A percentile compares a stretch with the other conserved stretches of the same genome.
Conservation (phyloP, 2,113 vertebrate species). For the Nymphicus hollandicus region DNA sequence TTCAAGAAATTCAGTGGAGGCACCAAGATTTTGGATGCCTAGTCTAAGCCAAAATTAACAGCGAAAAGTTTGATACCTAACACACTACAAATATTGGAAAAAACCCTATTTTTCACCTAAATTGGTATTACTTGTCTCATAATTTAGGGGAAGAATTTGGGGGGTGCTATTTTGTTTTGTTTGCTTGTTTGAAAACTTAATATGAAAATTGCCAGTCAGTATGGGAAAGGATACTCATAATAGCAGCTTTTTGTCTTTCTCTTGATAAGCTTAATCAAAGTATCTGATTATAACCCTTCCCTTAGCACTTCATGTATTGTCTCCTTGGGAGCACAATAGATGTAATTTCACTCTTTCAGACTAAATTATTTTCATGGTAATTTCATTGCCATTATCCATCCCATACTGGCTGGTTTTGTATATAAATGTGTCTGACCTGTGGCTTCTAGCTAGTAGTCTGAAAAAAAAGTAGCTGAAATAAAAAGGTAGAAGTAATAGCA, state of each 20-base stretch:
- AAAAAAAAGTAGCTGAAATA: not conserved
- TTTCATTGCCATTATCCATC: constrained; percentile 48
- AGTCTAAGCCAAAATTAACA: not conserved
- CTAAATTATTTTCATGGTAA: constrained; percentile 42
- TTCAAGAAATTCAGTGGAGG: not conserved
- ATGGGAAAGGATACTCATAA: not conserved
- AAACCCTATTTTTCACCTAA: not conserved
- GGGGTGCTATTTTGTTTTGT: not conserved
- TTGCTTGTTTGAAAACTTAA: constrained; percentile 41
- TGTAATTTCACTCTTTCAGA: constrained; percentile 51
- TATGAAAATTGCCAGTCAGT: not conserved
- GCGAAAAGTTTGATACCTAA: not conserved
- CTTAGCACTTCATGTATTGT: constrained; percentile 17
- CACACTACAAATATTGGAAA: not conserved
- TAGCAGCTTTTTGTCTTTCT: not conserved
- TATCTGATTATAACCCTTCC: constrained; percentile 49
- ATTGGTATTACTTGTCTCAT: not conserved
- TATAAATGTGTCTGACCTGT: constrained; percentile 36
- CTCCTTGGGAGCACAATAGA: constrained; percentile 34
- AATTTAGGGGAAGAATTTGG: not conserved
- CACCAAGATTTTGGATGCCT: not conserved
- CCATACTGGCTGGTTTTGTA: not conserved
- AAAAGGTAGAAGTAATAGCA: constrained; percentile 2
- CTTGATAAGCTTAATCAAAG: constrained; percentile 51
- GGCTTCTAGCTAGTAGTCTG: not conserved